Conservation (phyloP, 2,888 invertebrate genomes). For the Augiades crinisus region DNA sequence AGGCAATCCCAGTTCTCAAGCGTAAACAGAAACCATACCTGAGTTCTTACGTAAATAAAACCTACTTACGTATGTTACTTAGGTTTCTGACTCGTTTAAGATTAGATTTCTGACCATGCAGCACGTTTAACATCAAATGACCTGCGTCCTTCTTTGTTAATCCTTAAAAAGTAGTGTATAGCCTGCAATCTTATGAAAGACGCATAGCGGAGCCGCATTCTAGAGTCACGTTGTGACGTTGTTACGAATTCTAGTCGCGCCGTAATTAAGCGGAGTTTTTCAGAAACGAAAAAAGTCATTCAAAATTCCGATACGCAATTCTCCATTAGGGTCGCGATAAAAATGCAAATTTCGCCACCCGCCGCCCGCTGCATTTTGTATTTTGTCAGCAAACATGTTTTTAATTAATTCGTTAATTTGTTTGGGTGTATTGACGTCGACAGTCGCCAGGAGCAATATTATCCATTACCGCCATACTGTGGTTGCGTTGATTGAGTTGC, state of each 20-base stretch:
- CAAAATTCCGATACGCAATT: slow-evolving; percentile 39
- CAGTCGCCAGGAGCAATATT: slow-evolving; percentile 33
- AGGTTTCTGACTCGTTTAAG: too few species aligned
- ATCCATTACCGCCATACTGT: slow-evolving; percentile 31
- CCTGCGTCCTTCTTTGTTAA: too few species aligned
- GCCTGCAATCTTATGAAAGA: too few species aligned
- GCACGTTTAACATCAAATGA: too few species aligned
- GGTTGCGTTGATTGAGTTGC: slow-evolving; percentile 29
- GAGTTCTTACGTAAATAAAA: too few species aligned
- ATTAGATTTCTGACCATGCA: too few species aligned
- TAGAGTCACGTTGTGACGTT: not conserved
- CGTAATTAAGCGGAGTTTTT: slow-evolving; percentile 13
- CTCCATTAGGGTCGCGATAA: slow-evolving; percentile 40
- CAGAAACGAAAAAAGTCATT: slow-evolving; percentile 21
- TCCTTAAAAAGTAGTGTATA: too few species aligned
- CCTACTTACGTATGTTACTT: too few species aligned
- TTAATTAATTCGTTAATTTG: slow-evolving; percentile 69
- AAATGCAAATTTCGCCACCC: slow-evolving; percentile 43
- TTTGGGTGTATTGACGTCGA: slow-evolving; percentile 41
- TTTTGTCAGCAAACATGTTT: slow-evolving; percentile 64
- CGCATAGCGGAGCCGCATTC: not conserved
- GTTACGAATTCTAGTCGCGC: slow-evolving; percentile 15
- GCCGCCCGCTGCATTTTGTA: slow-evolving; percentile 43
- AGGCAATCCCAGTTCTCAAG: too few species aligned
- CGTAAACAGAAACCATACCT: too few species aligned